A percentile compares a stretch with the other conserved stretches of the same genome.
These are phyloP conservation scores for Eclectus roratus DNA, from an alignment of 2,113 vertebrate genomes.

Conservation along the genomic window DNA sequence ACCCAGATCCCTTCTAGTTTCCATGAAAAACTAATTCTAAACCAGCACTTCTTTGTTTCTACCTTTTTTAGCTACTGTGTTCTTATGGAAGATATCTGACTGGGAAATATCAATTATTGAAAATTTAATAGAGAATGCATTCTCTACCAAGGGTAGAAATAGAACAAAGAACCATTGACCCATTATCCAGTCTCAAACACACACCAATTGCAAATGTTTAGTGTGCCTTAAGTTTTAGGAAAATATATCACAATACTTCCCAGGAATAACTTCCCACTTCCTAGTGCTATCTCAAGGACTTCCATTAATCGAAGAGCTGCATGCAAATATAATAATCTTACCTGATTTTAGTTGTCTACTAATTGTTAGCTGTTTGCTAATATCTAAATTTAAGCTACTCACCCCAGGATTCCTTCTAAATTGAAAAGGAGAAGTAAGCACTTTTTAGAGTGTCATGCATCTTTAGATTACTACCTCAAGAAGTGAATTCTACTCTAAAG, in stretches of 20 bases:
- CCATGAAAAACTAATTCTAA: neutral
- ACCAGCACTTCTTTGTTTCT: neutral
- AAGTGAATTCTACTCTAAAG: neutral
- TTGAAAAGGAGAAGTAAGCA: fast-evolving
- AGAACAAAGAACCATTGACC: neutral
- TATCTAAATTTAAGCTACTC: neutral
- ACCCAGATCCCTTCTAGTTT: neutral
- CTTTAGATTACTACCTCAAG: neutral
- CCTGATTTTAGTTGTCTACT: neutral
- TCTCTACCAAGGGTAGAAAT: neutral
- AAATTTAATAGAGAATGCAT: neutral
- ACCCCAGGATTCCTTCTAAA: neutral
- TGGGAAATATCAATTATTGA: neutral
- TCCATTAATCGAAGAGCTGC: neutral
- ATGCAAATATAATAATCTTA: neutral
- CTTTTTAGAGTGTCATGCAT: neutral
- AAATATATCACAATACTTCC: neutral
- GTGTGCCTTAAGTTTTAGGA: neutral
- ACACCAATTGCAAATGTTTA: neutral
- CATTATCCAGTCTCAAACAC: neutral
- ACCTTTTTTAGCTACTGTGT: neutral
- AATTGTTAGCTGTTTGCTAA: neutral
- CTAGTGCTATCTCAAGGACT: neutral
- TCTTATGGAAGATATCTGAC: neutral
- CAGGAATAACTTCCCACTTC: neutral